A percentile compares a stretch with the other conserved stretches of the same genome.
These are phyloP conservation scores for Toxostoma redivivum DNA, from an alignment of 2,113 vertebrate genomes.

Conservation along the genomic window DNA sequence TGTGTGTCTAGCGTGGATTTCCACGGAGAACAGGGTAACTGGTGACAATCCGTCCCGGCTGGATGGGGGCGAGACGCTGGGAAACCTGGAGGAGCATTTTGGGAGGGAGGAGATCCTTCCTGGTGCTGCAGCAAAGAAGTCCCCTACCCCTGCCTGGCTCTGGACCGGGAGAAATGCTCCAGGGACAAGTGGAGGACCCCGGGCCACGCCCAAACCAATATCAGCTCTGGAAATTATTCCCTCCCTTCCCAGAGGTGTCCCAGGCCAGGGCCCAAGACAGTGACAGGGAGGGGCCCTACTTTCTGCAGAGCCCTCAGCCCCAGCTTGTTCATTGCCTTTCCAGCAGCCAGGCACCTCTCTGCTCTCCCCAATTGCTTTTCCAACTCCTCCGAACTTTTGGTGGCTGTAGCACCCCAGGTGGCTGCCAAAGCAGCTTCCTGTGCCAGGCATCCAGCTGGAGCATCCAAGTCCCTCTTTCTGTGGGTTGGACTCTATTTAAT, in stretches of 20 bases:
- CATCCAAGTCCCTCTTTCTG: background rate
- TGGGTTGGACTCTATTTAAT: background rate
- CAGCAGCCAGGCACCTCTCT: background rate
- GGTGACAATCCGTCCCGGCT: rapidly evolving
- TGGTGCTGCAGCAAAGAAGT: background rate
- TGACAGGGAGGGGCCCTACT: background rate
- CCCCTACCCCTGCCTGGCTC: background rate
- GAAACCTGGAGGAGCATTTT: background rate
- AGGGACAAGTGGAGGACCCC: rapidly evolving
- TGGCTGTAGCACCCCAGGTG: background rate
- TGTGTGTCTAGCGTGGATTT: background rate
- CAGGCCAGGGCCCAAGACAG: background rate
- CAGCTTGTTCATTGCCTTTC: background rate
- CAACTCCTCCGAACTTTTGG: background rate
- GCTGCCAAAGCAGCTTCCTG: background rate
- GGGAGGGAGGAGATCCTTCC: background rate
- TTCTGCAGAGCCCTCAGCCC: background rate
- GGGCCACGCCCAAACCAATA: background rate
- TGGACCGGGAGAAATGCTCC: background rate
- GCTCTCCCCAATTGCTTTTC: background rate
- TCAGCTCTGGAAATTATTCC: background rate
- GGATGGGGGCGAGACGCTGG: rapidly evolving
- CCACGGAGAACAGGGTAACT: rapidly evolving
- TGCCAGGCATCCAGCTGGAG: background rate
- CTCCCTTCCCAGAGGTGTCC: background rate